Percentiles rank a stretch among this genome's conserved stretches.
Conservation (phyloP, 2,113 vertebrate genomes). For the Saccopteryx leptura region DNA sequence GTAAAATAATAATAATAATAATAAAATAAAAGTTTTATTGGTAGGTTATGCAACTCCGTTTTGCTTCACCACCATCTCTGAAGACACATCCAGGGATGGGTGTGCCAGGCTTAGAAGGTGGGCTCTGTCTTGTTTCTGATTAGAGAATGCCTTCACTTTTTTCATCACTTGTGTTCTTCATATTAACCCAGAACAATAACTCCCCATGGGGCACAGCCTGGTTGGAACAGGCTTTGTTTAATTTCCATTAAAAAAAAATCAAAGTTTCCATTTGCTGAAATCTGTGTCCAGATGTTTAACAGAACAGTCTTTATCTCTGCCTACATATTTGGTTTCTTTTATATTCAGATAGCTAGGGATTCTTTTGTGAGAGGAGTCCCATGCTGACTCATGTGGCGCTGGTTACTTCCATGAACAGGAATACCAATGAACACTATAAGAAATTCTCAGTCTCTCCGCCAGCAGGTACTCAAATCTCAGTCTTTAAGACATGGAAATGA, state of each 20-base stretch:
- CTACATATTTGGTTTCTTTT: background rate
- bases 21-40: background rate
- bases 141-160: background rate
- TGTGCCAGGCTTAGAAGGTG: no score
- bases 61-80: background rate
- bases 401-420: background rate
- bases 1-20: background rate
- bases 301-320: background rate
- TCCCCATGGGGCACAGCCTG: accelerated
- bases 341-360: background rate
- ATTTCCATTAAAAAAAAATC: background rate
- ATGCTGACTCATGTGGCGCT: background rate
- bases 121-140: background rate
- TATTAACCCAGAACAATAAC: background rate
- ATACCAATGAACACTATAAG: background rate
- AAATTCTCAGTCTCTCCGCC: background rate
- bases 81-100: background rate
- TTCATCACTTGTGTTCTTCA: background rate
- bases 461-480: background rate
- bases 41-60: background rate
- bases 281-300: background rate
- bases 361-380: background rate
- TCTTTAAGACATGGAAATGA: background rate
- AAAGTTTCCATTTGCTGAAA: background rate
- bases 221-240: background rate